Percentiles rank a stretch among this genome's conserved stretches.
These are phyloP conservation scores for Hippocampus zosterae DNA, from an alignment of 2,113 vertebrate species.

Conservation along the genomic window DNA sequence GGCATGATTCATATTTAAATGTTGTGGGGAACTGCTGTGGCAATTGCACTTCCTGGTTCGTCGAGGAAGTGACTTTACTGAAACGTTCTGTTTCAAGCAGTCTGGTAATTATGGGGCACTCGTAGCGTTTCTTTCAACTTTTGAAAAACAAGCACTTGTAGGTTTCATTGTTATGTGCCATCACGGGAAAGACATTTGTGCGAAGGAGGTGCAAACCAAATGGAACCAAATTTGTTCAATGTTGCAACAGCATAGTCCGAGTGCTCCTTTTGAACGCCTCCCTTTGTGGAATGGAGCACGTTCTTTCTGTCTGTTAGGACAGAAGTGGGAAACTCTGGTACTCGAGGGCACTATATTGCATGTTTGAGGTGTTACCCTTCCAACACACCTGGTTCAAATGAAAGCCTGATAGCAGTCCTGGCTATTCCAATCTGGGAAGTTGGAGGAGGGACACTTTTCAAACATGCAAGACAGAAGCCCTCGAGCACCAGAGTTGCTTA, in stretches of 20 bases:
- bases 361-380: no score
- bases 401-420: no score
- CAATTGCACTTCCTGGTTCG: conserved; percentile 62
- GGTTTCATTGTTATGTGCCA: background rate
- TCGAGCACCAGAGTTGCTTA: no score
- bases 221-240: background rate
- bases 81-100: conserved; percentile 56
- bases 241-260: background rate
- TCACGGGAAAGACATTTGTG: background rate
- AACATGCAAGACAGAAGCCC: no score
- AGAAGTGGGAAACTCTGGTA: no score
- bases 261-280: background rate
- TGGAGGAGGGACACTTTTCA: no score
- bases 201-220: background rate
- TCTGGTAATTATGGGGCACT: conserved; percentile 42
- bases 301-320: background rate
- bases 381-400: no score
- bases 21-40: conserved; percentile 45
- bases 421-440: no score
- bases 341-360: no score
- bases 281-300: background rate
- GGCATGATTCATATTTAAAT: conserved; percentile 64
- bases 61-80: conserved; percentile 57
- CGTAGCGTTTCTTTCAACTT: conserved; percentile 8
- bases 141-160: conserved; percentile 3